A percentile compares a stretch with the other conserved stretches of the same genome.
phyloP scores from a whole-genome alignment of 2,113 vertebrate species.

The Sapayoa aenigma region DNA sequence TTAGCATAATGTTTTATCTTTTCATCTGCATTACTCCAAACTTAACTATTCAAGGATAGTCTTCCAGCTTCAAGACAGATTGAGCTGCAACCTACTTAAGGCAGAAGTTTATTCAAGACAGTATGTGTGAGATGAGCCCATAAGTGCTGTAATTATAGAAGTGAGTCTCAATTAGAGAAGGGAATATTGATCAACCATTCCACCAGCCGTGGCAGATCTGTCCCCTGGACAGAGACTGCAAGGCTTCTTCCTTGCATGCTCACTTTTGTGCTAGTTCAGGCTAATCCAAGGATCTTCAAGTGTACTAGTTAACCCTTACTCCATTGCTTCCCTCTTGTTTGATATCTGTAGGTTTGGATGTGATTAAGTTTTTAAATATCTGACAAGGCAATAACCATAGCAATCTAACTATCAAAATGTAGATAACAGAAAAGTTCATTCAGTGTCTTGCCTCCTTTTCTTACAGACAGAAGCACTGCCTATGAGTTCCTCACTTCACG shows the following conservation, averaged over 20 bases:
- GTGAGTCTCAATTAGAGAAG: background rate
- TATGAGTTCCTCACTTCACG: background rate
- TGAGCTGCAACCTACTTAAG: background rate
- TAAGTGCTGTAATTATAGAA: background rate
- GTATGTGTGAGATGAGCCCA: background rate
- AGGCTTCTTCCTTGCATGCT: background rate
- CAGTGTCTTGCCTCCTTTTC: background rate
- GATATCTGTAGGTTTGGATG: accelerated
- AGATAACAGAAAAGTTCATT: background rate
- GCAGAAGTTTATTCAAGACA: background rate
- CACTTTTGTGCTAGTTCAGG: background rate
- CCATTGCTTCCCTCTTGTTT: background rate
- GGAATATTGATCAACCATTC: background rate
- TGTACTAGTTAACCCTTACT: background rate
- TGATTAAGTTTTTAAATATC: background rate
- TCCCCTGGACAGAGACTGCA: background rate
- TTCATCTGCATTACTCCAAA: background rate
- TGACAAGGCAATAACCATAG: background rate
- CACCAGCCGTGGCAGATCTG: background rate
- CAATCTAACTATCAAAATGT: background rate
- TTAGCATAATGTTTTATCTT: background rate
- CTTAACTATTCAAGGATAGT: background rate
- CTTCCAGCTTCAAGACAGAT: background rate
- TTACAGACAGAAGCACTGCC: background rate
- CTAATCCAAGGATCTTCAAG: background rate